These are phyloP conservation scores for Calidris pugnax DNA, from an alignment of 2,113 vertebrate genomes.

Conservation along the genomic window DNA sequence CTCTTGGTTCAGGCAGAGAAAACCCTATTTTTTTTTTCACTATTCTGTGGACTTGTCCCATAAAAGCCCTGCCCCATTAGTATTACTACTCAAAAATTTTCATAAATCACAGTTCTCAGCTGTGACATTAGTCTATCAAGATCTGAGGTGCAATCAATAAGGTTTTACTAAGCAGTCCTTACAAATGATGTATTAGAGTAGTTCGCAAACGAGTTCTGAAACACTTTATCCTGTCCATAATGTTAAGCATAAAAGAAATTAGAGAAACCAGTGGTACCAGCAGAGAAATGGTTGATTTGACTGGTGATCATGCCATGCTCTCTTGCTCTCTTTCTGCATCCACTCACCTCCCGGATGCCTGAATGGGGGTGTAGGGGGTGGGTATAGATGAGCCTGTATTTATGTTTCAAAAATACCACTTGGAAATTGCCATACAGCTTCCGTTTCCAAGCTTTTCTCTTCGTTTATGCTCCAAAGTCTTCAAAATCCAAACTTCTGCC, in stretches of 20 bases:
- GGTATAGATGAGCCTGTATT: neutral
- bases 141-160: neutral
- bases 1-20: neutral
- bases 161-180: neutral
- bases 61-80: neutral
- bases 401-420: neutral
- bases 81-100: neutral
- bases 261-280: neutral
- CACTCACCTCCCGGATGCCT: accelerated
- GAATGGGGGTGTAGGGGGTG: neutral
- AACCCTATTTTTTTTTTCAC: neutral
- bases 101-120: neutral
- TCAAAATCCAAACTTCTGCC: neutral
- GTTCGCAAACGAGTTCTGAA: neutral
- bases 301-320: neutral
- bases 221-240: neutral
- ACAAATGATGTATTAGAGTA: neutral
- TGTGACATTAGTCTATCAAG: neutral
- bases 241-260: neutral
- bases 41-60: neutral
- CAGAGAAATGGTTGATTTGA: neutral
- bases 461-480: neutral
- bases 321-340: neutral
- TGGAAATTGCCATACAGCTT: neutral
- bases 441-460: neutral